Percentiles rank a stretch among this genome's conserved stretches.
Evolutionary conservation across 2,797 vertebrate species (phyloP).

Genomic region (Typhlichthys eigenmanni): DNA sequence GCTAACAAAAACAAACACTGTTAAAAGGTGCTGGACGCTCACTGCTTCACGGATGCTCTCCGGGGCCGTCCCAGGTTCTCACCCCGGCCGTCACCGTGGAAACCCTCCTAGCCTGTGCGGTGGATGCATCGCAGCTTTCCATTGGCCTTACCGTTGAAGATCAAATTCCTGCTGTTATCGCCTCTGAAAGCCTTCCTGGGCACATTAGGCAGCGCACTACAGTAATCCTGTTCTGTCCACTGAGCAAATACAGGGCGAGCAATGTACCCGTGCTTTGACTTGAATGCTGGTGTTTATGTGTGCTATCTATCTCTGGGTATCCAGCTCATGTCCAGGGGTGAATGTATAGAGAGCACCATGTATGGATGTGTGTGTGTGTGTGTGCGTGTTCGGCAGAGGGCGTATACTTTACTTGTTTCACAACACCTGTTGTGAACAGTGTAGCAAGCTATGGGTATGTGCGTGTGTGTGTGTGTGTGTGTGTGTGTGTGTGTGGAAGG

Average conservation of each 20-base stretch:
- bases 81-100: too few relatives aligned
- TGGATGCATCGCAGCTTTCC: too few relatives aligned
- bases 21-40: too few relatives aligned
- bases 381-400: constrained; percentile 2
- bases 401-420: constrained; percentile 23
- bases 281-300: neutral
- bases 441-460: constrained; percentile 41
- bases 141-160: constrained; percentile 7
- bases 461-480: constrained; percentile 20
- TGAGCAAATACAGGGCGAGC: constrained; percentile 11
- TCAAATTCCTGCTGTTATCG: constrained; percentile 58
- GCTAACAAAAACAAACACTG: too few relatives aligned
- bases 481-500: too few relatives aligned
- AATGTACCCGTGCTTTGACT: constrained; percentile 34
- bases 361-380: constrained; percentile 1
- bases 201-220: constrained; percentile 10
- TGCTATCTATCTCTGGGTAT: too few relatives aligned
- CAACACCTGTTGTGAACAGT: constrained; percentile 60
- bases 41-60: too few relatives aligned
- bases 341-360: constrained; percentile 22
- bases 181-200: constrained; percentile 31
- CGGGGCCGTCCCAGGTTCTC: too few relatives aligned
- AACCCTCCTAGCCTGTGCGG: too few relatives aligned
- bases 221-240: constrained; percentile 37
- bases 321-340: too few relatives aligned